Conservation (phyloP, 2,888 invertebrate genomes). For the Poecilus cupreus region DNA sequence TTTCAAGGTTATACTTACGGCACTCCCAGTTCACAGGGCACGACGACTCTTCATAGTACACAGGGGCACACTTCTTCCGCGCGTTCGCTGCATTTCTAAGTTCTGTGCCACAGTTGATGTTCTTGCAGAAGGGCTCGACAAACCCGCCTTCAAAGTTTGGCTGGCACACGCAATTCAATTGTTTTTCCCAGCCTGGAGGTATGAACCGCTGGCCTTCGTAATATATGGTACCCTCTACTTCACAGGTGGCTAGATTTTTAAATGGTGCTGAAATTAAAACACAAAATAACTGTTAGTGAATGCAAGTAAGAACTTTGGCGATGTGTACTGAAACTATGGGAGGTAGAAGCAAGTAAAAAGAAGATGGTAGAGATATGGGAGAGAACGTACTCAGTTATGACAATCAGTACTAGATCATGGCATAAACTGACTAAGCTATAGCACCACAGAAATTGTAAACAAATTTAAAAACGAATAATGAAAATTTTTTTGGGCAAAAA, state of each 20-base stretch:
- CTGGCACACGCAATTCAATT: constrained; percentile 62
- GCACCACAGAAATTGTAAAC: too few relatives aligned
- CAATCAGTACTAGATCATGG: too few relatives aligned
- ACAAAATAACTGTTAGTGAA: too few relatives aligned
- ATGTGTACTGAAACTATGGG: too few relatives aligned
- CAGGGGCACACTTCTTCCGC: constrained; percentile 62
- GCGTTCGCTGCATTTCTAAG: constrained; percentile 55
- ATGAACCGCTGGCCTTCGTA: constrained; percentile 61
- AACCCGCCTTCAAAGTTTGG: constrained; percentile 61
- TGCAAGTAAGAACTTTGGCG: too few relatives aligned
- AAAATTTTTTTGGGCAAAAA: too few relatives aligned
- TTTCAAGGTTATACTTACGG: too few relatives aligned
- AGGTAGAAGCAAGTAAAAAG: too few relatives aligned
- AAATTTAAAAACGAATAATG: too few relatives aligned
- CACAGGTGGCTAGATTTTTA: constrained; percentile 14
- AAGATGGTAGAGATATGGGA: too few relatives aligned
- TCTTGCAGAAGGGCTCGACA: constrained; percentile 62
- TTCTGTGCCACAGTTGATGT: constrained; percentile 60
- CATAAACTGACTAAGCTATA: too few relatives aligned
- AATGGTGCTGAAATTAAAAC: constrained; percentile 40
- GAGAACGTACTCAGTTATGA: too few relatives aligned
- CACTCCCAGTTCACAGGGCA: constrained; percentile 62
- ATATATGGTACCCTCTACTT: constrained; percentile 24
- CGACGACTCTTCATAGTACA: constrained; percentile 59
- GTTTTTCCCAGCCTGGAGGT: constrained; percentile 46